Base-by-base conservation (phyloP, 2,797 vertebrate genomes). In the Meda fulgida region DNA sequence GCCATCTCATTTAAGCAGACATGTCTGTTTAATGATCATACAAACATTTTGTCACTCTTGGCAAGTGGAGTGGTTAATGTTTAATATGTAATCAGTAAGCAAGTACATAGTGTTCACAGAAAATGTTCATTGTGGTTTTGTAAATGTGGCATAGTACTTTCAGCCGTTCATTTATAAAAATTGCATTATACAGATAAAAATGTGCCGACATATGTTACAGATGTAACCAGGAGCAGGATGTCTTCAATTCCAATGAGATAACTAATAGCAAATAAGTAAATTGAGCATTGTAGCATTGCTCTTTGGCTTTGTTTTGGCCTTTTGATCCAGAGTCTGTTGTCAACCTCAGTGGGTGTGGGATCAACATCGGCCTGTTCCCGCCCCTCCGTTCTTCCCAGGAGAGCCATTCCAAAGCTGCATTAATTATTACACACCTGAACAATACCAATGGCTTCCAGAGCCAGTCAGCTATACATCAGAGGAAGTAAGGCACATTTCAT, bases 401-500 rank as follows among this genome's bases (percentile, higher is more conserved):
- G 84, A 71, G 65, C 75, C 46, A 63, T 87, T 79, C 76, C 76
- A 81, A 83, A 66, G 79, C 75, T 48, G 81, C 86, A 86, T 90
- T 90, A 86, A 88, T 83, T 80, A 88, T 89, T 87, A 85, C 82
- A 78, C 72, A 75, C 66, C 70, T 81, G 51, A 67, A 85, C 89
- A 80, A 88, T 89, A 89, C 89, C 78, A 55, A 89, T 85, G 89
- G 82, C 92, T 85, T 91, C 51, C 46, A 58, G 83, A 88, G 83
- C 75, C 87, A 71, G 89, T 81, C 78, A 48, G 26, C 88, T 91
- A 90, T 84, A 81, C 87, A 90, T 93, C 87, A 89, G 89, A 86
- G 87, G 89, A 87, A 88, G 88, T 86, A 88, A 85, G 82, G 88
- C 88, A 89, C 89, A 89, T 89, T 90, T 86, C 89, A 91, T 91